A percentile compares a stretch with the other conserved stretches of the same genome.
Conservation (phyloP, 2,888 invertebrate genomes). For the Hydraecia micacea region DNA sequence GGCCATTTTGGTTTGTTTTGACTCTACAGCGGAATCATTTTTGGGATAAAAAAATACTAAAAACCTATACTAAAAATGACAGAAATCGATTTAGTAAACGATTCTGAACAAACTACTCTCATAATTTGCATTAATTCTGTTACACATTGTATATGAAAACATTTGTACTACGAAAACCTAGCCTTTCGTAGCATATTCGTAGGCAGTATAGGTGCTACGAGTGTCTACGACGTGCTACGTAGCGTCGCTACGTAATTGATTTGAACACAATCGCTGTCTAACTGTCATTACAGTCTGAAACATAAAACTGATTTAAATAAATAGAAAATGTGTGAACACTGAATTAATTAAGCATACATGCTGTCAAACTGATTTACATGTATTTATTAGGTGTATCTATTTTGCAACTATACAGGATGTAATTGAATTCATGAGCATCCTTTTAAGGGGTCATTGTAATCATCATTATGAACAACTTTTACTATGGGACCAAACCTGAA, state of each 20-base stretch:
- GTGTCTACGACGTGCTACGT: slow-evolving; percentile 27
- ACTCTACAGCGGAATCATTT: neutral
- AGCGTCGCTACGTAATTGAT: neutral
- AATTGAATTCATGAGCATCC: no score
- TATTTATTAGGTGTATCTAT: neutral
- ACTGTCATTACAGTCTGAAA: slow-evolving; percentile 4
- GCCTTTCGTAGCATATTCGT: slow-evolving; percentile 22
- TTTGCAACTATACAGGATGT: no score
- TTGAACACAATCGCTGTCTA: slow-evolving; percentile 31
- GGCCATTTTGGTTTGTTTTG: neutral
- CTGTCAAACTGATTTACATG: neutral
- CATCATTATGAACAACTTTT: no score
- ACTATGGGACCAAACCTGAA: no score
- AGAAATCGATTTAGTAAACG: neutral
- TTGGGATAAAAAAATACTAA: neutral
- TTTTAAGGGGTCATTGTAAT: no score
- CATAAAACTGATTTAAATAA: slow-evolving; percentile 4
- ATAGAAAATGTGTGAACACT: neutral
- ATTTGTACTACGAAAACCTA: neutral
- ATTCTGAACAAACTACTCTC: no score
- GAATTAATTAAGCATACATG: neutral
- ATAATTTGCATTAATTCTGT: neutral
- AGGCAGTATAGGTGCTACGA: slow-evolving; percentile 27
- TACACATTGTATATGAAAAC: neutral
- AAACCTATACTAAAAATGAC: neutral